phyloP scores from a whole-genome alignment of 2,797 vertebrate species.

The Peromyscus eremicus region DNA sequence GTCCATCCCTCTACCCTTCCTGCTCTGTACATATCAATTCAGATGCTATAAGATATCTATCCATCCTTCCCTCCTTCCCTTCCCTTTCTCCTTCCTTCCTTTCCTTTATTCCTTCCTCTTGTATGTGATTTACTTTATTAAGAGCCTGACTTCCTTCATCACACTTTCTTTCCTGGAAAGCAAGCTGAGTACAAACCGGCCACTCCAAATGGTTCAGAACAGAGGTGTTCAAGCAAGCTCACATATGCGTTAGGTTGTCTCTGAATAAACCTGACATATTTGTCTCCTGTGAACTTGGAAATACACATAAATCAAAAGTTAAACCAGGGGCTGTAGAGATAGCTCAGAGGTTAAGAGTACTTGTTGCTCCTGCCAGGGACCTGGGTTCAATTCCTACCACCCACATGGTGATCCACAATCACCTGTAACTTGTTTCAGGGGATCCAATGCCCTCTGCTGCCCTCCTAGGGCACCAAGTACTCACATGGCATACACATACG shows the following conservation, averaged over 20 bases:
- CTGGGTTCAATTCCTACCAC: background rate
- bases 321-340: background rate
- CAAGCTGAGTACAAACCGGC: background rate
- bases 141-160: background rate
- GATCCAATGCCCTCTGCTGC: background rate
- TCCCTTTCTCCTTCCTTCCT: background rate
- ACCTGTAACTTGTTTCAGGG: background rate
- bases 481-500: background rate
- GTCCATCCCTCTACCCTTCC: background rate
- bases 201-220: background rate
- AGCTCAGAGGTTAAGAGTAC: background rate
- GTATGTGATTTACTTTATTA: constrained; percentile 23
- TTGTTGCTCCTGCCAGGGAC: background rate
- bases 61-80: background rate
- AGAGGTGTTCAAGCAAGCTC: background rate
- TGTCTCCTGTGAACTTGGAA: constrained; percentile 38
- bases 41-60: background rate
- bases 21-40: background rate
- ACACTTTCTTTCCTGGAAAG: background rate
- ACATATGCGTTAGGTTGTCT: background rate
- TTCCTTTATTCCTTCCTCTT: background rate
- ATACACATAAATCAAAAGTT: constrained; percentile 36
- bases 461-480: background rate
- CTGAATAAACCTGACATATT: background rate
- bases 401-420: background rate